Evolutionary conservation across 2,113 vertebrate species (phyloP).

Genomic region (Dipodomys ordii): DNA sequence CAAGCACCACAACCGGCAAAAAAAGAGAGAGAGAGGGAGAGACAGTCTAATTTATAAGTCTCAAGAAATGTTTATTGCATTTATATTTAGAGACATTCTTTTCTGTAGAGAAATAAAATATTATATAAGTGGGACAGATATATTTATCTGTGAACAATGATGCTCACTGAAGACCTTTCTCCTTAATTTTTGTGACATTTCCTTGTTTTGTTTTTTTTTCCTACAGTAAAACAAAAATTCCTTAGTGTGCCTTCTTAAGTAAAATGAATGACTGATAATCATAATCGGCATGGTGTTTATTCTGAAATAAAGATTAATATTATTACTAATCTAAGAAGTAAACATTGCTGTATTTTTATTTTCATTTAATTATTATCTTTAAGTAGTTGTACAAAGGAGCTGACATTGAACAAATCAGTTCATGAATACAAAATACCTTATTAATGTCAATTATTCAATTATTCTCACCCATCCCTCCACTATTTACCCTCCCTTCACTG

Average conservation of each 20-base stretch:
- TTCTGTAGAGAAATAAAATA: not conserved
- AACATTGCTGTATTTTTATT: too few relatives aligned
- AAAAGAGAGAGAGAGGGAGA: too few relatives aligned
- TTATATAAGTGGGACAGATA: not conserved
- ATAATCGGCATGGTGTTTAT: not conserved
- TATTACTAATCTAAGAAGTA: too few relatives aligned
- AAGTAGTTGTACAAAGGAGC: too few relatives aligned
- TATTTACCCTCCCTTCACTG: too few relatives aligned
- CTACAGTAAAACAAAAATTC: not conserved
- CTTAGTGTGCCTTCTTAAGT: not conserved
- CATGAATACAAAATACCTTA: too few relatives aligned
- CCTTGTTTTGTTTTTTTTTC: not conserved
- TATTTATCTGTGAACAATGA: conserved; percentile 1
- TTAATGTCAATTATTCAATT: too few relatives aligned
- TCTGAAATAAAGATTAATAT: conserved; percentile 14
- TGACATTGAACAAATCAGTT: too few relatives aligned
- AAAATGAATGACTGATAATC: not conserved
- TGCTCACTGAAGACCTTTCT: not conserved
- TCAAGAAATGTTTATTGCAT: not conserved
- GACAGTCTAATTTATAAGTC: not conserved
- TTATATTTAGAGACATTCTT: not conserved
- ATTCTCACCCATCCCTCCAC: too few relatives aligned
- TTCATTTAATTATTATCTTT: too few relatives aligned
- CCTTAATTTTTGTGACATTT: not conserved
- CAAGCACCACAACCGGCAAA: too few relatives aligned